Base-by-base conservation (phyloP, 2,888 invertebrate genomes). In the Athrips mouffetella region DNA sequence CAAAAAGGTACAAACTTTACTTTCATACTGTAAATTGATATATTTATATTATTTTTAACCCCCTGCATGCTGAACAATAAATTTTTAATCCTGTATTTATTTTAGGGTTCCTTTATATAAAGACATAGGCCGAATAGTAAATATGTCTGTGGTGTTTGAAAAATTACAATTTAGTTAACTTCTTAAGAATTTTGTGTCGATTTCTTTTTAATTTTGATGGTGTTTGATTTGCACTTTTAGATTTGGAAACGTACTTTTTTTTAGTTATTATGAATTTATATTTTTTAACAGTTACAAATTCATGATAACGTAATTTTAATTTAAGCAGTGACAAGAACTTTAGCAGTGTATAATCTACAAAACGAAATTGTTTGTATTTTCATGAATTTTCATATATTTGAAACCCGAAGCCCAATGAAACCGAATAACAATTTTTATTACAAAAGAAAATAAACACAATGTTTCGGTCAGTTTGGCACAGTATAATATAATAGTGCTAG, bases 1-100 rank as follows among this genome's bases (percentile, higher is more conserved):
- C 85, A 86, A 85, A 76, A 78, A 78, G 67, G 62, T 70, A 74
- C 81, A 82, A 83, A 83, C 76, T 84, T 69, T 67, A 62, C 73
- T 70, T 70, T 64, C 64, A 69, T 63, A 79, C 78, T 83, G 84
- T 78, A 81, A 84, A 81, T 76, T 80, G 87, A 86, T 86, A 84
- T 86, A 86, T 85, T 86, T 85, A 77, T 84, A 83, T 79, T 82
- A 82, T 81, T 81, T 80, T 53, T 67, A 62, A 65, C 67, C 84
- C 84, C 77, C 73, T 70, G 67, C 68, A 58, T 62, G 63, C 68
- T 66, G 60, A 73, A 77, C 76, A 76, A 78, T 72, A 65, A 52
- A 48, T 59, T 67, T 67, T 64, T 78, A 81, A 81, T 80, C 80
- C 77, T 60, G 62, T 66, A 57, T 51, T 50, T 57, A 52, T 55